Percentiles rank a stretch among this genome's conserved stretches.
Evolutionary conservation across 2,113 vertebrate species (phyloP).

Genomic region (Phyllopteryx taeniolatus): DNA sequence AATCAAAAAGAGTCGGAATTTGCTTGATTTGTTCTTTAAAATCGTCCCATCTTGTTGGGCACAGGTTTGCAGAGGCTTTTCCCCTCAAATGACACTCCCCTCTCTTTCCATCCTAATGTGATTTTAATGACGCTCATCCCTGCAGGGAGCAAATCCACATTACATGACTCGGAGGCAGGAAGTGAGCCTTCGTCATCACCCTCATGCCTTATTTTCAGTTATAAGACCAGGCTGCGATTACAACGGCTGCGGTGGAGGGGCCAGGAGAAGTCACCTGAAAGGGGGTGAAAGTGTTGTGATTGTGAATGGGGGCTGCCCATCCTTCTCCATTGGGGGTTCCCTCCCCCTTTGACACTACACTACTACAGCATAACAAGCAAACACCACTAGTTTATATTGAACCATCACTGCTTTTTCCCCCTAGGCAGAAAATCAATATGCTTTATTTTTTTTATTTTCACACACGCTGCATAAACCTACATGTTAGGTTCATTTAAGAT

Average conservation of each 20-base stretch:
- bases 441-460: conserved; percentile 10
- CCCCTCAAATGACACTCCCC: conserved; percentile 1
- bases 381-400: background rate
- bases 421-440: conserved; percentile 2
- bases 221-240: conserved; percentile 2
- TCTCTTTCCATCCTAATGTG: conserved; percentile 8
- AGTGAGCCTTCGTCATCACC: background rate
- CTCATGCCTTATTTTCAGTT: conserved; percentile 17
- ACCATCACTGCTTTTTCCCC: background rate
- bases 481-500: no score
- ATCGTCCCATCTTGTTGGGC: background rate
- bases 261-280: conserved; percentile 19
- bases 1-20: background rate
- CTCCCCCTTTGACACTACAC: conserved; percentile 25
- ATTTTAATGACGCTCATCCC: conserved; percentile 24
- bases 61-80: background rate
- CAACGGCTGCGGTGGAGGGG: background rate
- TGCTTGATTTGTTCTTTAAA: background rate
- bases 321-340: conserved; percentile 30
- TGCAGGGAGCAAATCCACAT: conserved; percentile 4
- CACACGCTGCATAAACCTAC: no score
- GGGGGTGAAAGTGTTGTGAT: conserved; percentile 32
- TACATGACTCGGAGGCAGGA: conserved; percentile 12
- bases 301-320: conserved; percentile 48
- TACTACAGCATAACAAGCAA: conserved; percentile 12